Conservation (phyloP, 1,140 invertebrate genomes). For the Drosophila obscura region DNA sequence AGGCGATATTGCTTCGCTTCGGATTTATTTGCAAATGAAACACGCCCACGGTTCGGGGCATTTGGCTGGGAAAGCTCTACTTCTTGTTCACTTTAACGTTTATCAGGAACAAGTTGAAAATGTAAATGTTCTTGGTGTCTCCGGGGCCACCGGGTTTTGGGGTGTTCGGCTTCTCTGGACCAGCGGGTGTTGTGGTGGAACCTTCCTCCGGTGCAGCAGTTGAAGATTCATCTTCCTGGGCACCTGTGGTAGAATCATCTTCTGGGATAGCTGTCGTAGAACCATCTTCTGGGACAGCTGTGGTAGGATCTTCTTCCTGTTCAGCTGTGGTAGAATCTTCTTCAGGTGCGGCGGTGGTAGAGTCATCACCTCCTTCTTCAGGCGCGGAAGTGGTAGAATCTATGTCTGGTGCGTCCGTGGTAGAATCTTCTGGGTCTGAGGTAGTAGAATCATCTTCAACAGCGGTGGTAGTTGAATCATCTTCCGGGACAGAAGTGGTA, state of each 20-base stretch:
- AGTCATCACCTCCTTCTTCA: not conserved
- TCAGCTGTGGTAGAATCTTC: no score
- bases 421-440: not conserved
- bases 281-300: no score
- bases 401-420: no score
- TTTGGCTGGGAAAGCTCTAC: not conserved
- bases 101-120: slow-evolving; percentile 62
- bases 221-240: not conserved
- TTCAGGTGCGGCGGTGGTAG: not conserved
- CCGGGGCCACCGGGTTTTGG: slow-evolving; percentile 3
- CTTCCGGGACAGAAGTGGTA: not conserved
- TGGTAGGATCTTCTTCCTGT: no score
- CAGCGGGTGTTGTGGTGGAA: not conserved
- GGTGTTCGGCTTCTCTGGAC: not conserved
- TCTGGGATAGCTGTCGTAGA: not conserved
- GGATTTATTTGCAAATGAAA: slow-evolving; percentile 43
- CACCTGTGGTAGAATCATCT: not conserved
- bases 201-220: not conserved
- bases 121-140: slow-evolving; percentile 57
- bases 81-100: slow-evolving; percentile 56
- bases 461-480: not conserved
- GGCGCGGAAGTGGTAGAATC: not conserved
- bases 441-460: not conserved
- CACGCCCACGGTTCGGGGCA: not conserved
- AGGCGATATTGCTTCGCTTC: slow-evolving; percentile 32